Evolutionary conservation across 1,140 invertebrate genomes (phyloP).

Genomic region (Stegodyphus dumicola): DNA sequence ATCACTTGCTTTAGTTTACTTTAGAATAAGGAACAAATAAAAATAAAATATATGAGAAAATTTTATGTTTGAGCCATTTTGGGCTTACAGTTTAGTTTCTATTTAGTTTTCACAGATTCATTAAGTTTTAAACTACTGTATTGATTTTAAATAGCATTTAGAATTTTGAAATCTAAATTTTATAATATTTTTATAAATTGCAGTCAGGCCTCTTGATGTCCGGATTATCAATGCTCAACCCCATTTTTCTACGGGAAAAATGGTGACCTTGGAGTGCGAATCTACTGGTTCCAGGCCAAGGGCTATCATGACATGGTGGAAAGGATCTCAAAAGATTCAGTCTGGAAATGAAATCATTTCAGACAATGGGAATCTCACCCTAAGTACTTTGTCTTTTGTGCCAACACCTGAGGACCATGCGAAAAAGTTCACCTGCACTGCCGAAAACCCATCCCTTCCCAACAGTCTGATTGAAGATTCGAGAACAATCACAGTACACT

Average conservation of each 20-base stretch:
- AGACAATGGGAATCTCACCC: constrained; percentile 62
- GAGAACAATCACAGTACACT: constrained; percentile 61
- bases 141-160: not conserved
- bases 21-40: too few species aligned
- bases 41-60: too few species aligned
- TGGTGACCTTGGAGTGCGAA: constrained; percentile 80
- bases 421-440: constrained; percentile 82
- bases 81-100: not conserved
- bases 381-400: constrained; percentile 65
- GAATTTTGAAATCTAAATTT: not conserved
- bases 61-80: too few species aligned
- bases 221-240: constrained; percentile 66
- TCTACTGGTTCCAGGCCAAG: constrained; percentile 86
- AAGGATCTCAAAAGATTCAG: constrained; percentile 64
- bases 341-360: constrained; percentile 53
- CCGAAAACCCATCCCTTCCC: constrained; percentile 77
- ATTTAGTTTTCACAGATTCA: not conserved
- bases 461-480: constrained; percentile 61
- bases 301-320: constrained; percentile 87
- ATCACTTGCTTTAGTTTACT: too few species aligned
- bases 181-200: constrained; percentile 64
- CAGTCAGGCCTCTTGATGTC: constrained; percentile 85
- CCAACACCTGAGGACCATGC: constrained; percentile 83
- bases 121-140: not conserved
- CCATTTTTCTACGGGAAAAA: constrained; percentile 48